Evolutionary conservation across 2,888 invertebrate species (phyloP), one percentile per base, ranked within the genome.

Genomic region (Drosophila demipolita): DNA sequence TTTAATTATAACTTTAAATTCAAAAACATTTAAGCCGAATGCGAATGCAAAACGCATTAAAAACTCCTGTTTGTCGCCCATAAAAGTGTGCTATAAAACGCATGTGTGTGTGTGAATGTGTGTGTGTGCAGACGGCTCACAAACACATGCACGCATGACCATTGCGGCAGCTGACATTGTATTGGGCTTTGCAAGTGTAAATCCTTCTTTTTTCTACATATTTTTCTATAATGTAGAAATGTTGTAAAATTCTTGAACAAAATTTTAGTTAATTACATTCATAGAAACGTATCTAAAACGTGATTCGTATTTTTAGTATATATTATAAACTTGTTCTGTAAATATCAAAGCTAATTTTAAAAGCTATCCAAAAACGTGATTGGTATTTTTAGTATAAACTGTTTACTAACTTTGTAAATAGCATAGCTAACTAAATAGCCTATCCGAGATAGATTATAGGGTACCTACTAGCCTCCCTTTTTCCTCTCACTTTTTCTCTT

Each of bases 1-100:
- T 85, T 85, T 85, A 85, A 85, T 85, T 85, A 87, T 87, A 87
- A 85, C 87, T 85, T 85, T 87, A 85, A 85, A 85, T 87, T 85
- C 87, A 81, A 85, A 87, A 85, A 85, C 78, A 78, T 80, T 76
- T 80, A 80, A 79, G 76, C 79, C 71, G 57, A 50, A 66, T 66
- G 53, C 69, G 78, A 75, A 75, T 75, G 78, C 75, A 83, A 71
- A 83, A 82, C 72, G 83, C 77, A 86, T 84, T 83, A 84, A 84
- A 85, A 85, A 80, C 78, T 78, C 73, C 80, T 73, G 72, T 75
- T 78, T 83, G 84, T 81, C 80, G 75, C 79, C 84, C 84, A 85
- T 85, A 85, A 85, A 85, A 85, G 73, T 83, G 69, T 81, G 80
- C 83, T 80, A 78, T 84, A 83, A 86, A 83, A 60, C 64, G 61